Base-by-base conservation (phyloP, 2,797 vertebrate species). In the Mormyrops attenuatus region DNA sequence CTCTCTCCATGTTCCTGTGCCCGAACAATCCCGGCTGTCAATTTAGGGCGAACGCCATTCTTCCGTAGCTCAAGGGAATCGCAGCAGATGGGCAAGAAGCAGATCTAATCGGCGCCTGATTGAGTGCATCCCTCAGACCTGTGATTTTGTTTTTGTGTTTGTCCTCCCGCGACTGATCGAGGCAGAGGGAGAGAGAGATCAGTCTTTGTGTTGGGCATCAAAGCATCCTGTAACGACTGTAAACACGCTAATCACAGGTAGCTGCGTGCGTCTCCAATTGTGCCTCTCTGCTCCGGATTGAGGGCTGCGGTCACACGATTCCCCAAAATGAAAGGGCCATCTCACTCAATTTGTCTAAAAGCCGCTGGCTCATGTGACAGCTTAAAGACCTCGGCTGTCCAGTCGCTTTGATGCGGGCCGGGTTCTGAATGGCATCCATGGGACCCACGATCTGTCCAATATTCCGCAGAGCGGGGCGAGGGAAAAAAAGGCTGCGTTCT, bases 331-430 rank as follows among this genome's bases (percentile, higher is more conserved):
- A 96, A 97, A 96, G 94, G 93, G 90, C 94, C 93, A 95, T 96
- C 97, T 97, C 96, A 93, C 95, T 96, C 94, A 96, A 95, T 97
- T 96, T 96, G 93, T 97, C 94, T 96, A 95, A 96, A 96, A 97
- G 95, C 92, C 15, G 66, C 94, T 95, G 94, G 95, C 94, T 96
- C 96, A 95, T 95, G 92, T 96, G 95, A 96, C 95, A 96, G 94
- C 95, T 95, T 93, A 94, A 95, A 96, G 94, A 96, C 94, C 94
- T 94, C 93, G 92, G 93, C 93, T 94, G 92, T 95, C 96, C 93
- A 95, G 94, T 95, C 96, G 95, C 93, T 91, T 95, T 96, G 95
- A 96, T 94, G 94, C 91, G n/a, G 20, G 92, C 92, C 88, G 89
- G 92, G 93, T 90, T 7, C 94, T 92, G 90, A 93, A 92, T 86